Evolutionary conservation across 2,888 invertebrate genomes (phyloP), one percentile per base, ranked within the genome.

Genomic region (Agonopterix heracliana): DNA sequence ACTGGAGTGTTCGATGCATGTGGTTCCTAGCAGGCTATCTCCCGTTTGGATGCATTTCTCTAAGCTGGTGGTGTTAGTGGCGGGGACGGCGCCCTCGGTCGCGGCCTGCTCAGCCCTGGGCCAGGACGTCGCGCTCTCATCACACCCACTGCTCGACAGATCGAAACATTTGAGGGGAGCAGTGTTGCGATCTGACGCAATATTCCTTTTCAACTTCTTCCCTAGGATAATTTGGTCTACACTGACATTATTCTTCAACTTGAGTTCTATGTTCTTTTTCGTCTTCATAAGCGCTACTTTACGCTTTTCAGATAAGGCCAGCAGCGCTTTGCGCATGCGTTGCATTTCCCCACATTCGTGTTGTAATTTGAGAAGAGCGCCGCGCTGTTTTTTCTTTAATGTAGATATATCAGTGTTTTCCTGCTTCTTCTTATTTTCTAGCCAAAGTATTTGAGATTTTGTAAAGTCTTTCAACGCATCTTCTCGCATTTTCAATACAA

Each of bases 261-360:
- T 84, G 40, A 84, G 59, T 59, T 88, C 86, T 50, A 88, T 79
- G 50, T 80, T 85, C 54, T 78, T 85, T 56, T 85, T 87, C 0
- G 87, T 87, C 61, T 81, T 85, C 72, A 86, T 77, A 45, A 88
- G 79, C 17, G 81, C 83, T 5, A 76, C 61, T 68, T 86, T 86
- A 0, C 88, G 72, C 54, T 79, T 83, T 38, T 88, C 86, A 1
- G 86, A 84, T 45, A 85, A 71, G 3, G 84, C 70, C 34, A 88
- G 66, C 11, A 88, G 61, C 4, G 86, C 82, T 59, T 83, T 86
- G 3, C 86, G 77, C 83, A 88, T 88, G 63, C 91, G 86, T 63
- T 91, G 90, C 85, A 93, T 92, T 73, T 93, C 92, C 45, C 92
- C 92, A 68, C 92, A 91, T 64, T 93, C 92, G 66, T 92, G 91